phyloP scores from a whole-genome alignment of 2,797 vertebrate species.

The Xiphophorus birchmanni region DNA sequence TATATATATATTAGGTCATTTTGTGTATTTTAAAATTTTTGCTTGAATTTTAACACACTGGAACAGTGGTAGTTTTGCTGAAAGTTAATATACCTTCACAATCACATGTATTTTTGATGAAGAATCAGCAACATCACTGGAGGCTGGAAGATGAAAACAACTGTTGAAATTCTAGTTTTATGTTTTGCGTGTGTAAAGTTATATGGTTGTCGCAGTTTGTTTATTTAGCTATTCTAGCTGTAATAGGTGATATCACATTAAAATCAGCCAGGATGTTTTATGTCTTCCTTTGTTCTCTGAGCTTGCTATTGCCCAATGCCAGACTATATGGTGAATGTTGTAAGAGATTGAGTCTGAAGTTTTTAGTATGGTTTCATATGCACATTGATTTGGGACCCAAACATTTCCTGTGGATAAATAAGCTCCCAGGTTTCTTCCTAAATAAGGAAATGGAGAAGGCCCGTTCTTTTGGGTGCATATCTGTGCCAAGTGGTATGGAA shows the following conservation, averaged over 20 bases:
- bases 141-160: neutral
- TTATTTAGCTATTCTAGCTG: slow-evolving; percentile 12
- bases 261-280: slow-evolving; percentile 15
- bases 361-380: slow-evolving; percentile 46
- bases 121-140: slow-evolving; percentile 20
- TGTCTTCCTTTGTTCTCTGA: slow-evolving; percentile 12
- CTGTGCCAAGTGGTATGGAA: slow-evolving; percentile 81
- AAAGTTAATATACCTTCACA: neutral
- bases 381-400: slow-evolving; percentile 33
- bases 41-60: neutral
- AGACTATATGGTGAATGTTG: slow-evolving; percentile 37
- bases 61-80: neutral
- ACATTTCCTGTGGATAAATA: slow-evolving; percentile 45
- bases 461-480: slow-evolving; percentile 67
- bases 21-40: neutral
- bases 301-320: slow-evolving; percentile 20
- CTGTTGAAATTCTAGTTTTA: slow-evolving; percentile 10
- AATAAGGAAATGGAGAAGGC: slow-evolving; percentile 45
- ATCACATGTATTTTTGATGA: slow-evolving; percentile 16
- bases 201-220: slow-evolving; percentile 21
- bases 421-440: slow-evolving; percentile 34
- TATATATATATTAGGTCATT: neutral
- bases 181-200: slow-evolving; percentile 8
- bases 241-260: slow-evolving; percentile 17
- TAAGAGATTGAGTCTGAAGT: slow-evolving; percentile 27